A percentile compares a stretch with the other conserved stretches of the same genome.
Evolutionary conservation across 2,113 vertebrate species (phyloP).

Genomic region (Boulengeromyrus knoepffleri): DNA sequence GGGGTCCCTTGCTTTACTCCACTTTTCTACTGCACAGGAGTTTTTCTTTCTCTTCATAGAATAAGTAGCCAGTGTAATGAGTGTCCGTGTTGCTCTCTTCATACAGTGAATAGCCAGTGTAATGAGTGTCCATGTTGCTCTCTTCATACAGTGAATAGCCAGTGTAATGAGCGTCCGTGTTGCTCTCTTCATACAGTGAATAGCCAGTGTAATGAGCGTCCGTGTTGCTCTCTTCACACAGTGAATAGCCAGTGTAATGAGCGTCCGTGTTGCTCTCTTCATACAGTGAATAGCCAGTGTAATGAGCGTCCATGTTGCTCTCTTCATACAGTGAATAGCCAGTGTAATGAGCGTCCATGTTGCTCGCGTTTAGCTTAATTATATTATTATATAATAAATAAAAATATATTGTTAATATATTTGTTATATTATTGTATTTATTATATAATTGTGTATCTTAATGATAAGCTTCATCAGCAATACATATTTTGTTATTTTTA

Average conservation of each 20-base stretch:
- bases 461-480: background rate
- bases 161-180: background rate
- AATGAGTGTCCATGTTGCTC: background rate
- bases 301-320: background rate
- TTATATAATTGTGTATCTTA: background rate
- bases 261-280: background rate
- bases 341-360: background rate
- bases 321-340: too few relatives aligned
- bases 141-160: background rate
- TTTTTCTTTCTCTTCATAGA: background rate
- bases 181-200: too few relatives aligned
- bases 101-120: background rate
- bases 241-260: background rate
- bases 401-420: background rate
- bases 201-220: background rate
- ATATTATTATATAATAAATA: background rate
- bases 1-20: background rate
- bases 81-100: background rate
- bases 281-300: background rate
- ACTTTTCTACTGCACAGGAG: background rate
- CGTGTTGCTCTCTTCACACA: background rate
- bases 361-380: background rate
- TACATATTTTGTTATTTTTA: background rate
- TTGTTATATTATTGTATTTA: background rate
- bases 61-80: background rate